Evolutionary conservation across 2,888 invertebrate species (phyloP), one percentile per base, ranked within the genome.

Genomic region (Platerodrilus igneus): DNA sequence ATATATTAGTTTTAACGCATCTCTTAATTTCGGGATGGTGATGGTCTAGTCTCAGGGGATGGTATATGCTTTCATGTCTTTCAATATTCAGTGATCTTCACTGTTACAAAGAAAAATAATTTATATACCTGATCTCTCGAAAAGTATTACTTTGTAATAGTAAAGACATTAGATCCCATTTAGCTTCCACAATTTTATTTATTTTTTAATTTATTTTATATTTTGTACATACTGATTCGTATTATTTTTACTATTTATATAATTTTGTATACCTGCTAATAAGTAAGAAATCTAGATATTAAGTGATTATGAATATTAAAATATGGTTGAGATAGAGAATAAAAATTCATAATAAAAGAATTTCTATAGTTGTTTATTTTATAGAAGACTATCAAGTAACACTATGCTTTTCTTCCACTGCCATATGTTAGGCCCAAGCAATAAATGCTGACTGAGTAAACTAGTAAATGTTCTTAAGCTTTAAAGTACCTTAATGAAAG

Each of bases 21-120:
- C 23, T 30, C 30, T 35, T 14, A 34, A 53, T 56, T 61, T 63
- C 58, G 63, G 62, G 62, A 41, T 41, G 63, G 63, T 63, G 63
- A 52, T 50, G 57, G 63, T 41, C n/a, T n/a, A n/a, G n/a, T n/a
- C 53, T 55, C 23, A 49, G 62, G 60, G 62, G 63, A 47, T 53
- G 60, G 61, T 52, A 37, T 36, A 26, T 32, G 38, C 47, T 47
- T 41, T 23, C 11, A 21, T 29, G 14, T 27, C 26, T 31, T 22
- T 37, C 27, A 29, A 21, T 13, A 44, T 34, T 34, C 14, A 28
- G 19, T 35, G 31, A 21, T 41, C 54, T 57, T 59, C 57, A 55
- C 59, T 57, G 55, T 58, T 53, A 57, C 60, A 56, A 59, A 57
- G 49, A 36, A n/a, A n/a, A n/a, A n/a, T n/a, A n/a, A n/a, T n/a